Conservation (phyloP, 2,888 invertebrate species). For the Psococerastis gibbosa region DNA sequence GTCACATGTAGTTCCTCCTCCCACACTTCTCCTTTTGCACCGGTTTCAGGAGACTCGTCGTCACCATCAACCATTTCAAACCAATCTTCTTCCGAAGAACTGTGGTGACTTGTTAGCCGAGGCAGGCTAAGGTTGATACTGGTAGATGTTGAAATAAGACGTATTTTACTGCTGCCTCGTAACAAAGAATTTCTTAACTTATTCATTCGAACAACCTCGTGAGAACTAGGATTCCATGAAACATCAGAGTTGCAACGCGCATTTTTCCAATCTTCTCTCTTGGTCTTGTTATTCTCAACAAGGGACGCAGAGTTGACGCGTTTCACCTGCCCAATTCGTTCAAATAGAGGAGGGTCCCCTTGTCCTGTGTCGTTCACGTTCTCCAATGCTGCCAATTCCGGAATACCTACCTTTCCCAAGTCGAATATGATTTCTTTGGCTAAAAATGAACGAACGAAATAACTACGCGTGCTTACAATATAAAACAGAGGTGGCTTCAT, state of each 20-base stretch:
- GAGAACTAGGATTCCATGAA: constrained; percentile 11
- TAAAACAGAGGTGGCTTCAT: constrained; percentile 23
- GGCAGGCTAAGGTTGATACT: constrained; percentile 21
- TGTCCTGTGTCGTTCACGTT: too few relatives aligned
- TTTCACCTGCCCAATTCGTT: constrained; percentile 15
- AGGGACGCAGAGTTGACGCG: constrained; percentile 19
- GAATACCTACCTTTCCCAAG: background rate
- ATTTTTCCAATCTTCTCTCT: constrained; percentile 7
- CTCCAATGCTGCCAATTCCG: background rate
- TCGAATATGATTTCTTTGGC: constrained; percentile 9
- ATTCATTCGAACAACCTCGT: too few relatives aligned
- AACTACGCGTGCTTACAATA: constrained; percentile 8
- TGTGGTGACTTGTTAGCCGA: constrained; percentile 27
- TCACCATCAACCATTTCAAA: constrained; percentile 25
- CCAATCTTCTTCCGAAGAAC: constrained; percentile 30
- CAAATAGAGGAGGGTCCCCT: background rate
- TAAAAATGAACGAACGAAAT: constrained; percentile 13
- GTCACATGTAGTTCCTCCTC: too few relatives aligned
- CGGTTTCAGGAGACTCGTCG: constrained; percentile 5
- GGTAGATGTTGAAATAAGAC: constrained; percentile 21
- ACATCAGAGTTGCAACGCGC: constrained; percentile 4
- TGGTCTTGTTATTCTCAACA: constrained; percentile 15
- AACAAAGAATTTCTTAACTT: background rate
- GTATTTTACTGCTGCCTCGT: constrained; percentile 18
- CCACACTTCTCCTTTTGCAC: background rate